A percentile compares a stretch with the other conserved stretches of the same genome.
These are phyloP conservation scores for Melanogrammus aeglefinus DNA, from an alignment of 2,797 vertebrate species.

Conservation along the genomic window DNA sequence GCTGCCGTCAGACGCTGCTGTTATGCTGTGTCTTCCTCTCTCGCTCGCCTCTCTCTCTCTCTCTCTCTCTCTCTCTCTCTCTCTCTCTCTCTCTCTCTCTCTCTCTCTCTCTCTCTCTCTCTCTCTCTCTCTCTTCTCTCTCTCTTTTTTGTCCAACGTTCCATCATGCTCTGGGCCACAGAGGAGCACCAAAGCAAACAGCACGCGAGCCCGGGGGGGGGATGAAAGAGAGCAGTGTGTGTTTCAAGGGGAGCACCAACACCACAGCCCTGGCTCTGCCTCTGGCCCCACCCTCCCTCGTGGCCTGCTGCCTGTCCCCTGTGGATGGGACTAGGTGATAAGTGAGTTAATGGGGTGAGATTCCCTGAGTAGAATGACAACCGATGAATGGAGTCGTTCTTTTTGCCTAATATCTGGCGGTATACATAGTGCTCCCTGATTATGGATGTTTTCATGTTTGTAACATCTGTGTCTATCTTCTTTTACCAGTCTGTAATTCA, in stretches of 20 bases:
- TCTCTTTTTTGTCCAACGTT: constrained; percentile 32
- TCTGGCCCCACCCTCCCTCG: no score
- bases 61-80: no score
- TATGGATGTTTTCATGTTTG: constrained; percentile 23
- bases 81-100: no score
- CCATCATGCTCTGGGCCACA: constrained; percentile 52
- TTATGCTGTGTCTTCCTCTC: constrained; percentile 46
- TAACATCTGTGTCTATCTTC: neutral
- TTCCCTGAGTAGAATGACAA: neutral
- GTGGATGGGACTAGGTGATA: constrained; percentile 37
- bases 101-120: no score
- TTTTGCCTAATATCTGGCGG: neutral
- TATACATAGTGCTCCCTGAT: neutral
- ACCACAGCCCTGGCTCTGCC: constrained; percentile 19
- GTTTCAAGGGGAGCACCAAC: constrained; percentile 21
- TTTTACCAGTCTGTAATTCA: neutral
- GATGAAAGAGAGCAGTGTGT: constrained; percentile 64
- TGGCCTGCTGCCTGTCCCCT: constrained; percentile 30
- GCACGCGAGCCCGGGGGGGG: constrained; percentile 40
- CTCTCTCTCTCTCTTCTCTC: no score
- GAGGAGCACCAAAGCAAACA: constrained; percentile 64
- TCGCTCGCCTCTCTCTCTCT: constrained; percentile 29
- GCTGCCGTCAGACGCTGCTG: constrained; percentile 44
- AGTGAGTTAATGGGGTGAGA: constrained; percentile 37
- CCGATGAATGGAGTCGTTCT: neutral